Evolutionary conservation across 2,113 vertebrate genomes (phyloP).

Genomic region (Labeo catla): DNA sequence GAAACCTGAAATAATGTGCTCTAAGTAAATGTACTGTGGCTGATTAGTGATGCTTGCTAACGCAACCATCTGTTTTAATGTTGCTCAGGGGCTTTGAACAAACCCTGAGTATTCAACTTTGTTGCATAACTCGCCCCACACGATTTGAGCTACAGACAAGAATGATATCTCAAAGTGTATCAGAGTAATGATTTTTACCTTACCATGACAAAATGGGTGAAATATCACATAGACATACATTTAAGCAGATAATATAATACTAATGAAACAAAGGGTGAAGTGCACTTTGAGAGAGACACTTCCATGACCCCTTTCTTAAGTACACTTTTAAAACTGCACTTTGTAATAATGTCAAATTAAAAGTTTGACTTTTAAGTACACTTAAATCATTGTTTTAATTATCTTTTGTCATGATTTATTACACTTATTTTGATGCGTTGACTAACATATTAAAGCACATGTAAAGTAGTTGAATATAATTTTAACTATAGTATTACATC

Average conservation of each 20-base stretch:
- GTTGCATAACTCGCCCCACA: background rate
- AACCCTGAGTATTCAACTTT: background rate
- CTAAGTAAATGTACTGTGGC: background rate
- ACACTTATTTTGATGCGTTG: too few species aligned
- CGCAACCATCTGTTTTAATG: background rate
- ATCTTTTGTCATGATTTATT: too few species aligned
- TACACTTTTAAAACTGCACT: too few species aligned
- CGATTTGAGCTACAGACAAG: background rate
- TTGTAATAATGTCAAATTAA: too few species aligned
- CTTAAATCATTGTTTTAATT: too few species aligned
- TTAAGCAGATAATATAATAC: background rate
- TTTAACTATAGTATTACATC: too few species aligned
- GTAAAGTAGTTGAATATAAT: too few species aligned
- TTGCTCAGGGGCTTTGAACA: background rate
- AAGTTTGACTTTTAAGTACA: too few species aligned
- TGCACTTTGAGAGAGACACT: too few species aligned
- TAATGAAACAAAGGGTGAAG: too few species aligned
- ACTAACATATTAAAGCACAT: too few species aligned
- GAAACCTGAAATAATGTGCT: background rate
- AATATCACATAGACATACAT: background rate
- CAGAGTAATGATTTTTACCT: background rate
- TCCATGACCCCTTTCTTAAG: too few species aligned
- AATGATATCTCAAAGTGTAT: background rate
- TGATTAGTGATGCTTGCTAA: slow-evolving; percentile 2
- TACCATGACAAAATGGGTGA: background rate